Conservation (phyloP, 2,797 vertebrate genomes). For the Anas acuta region DNA sequence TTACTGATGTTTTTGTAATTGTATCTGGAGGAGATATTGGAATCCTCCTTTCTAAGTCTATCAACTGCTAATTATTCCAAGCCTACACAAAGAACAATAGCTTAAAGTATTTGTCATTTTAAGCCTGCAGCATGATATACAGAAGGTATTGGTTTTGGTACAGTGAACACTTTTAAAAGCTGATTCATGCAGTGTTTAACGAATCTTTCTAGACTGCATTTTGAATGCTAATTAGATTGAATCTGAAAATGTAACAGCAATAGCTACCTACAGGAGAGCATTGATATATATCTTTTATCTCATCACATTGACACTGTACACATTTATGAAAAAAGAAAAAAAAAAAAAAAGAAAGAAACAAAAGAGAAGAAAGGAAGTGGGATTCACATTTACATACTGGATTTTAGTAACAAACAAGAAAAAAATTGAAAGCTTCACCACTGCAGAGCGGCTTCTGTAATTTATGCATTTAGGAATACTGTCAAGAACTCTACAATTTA, state of each 20-base stretch:
- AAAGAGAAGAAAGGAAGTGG: background rate
- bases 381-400: background rate
- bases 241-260: conserved; percentile 46
- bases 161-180: conserved; percentile 30
- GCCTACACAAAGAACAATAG: conserved; percentile 38
- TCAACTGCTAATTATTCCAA: conserved; percentile 48
- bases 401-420: background rate
- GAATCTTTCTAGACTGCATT: conserved; percentile 32
- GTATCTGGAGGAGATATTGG: conserved; percentile 16
- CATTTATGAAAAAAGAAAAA: background rate
- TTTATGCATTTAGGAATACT: background rate
- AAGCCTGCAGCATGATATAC: background rate
- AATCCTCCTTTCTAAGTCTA: conserved; percentile 28
- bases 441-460: background rate
- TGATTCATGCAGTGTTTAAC: conserved; percentile 47
- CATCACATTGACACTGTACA: background rate
- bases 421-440: background rate
- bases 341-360: background rate
- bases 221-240: conserved; percentile 52
- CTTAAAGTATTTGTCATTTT: conserved; percentile 57
- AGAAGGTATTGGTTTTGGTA: conserved; percentile 14
- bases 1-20: background rate
- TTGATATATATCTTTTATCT: background rate
- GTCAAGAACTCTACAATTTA: background rate
- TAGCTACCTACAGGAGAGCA: background rate